phyloP scores from a whole-genome alignment of 2,113 vertebrate genomes.

The Oreocharis arfaki region DNA sequence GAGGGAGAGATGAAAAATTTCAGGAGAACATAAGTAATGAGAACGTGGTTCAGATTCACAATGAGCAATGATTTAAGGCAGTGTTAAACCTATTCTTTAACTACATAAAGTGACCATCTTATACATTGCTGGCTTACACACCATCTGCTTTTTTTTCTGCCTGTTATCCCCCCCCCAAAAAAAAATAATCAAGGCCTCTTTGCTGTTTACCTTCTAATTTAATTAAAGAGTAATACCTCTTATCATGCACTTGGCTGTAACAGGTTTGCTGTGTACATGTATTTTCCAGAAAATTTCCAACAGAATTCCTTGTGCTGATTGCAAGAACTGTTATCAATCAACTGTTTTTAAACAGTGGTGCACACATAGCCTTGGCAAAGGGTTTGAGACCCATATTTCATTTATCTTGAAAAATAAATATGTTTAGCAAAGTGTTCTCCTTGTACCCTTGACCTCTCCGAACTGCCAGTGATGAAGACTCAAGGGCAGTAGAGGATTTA shows the following conservation, averaged over 20 bases:
- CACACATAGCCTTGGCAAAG: not conserved
- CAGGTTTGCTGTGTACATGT: not conserved
- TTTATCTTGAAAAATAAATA: not conserved
- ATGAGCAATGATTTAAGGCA: not conserved
- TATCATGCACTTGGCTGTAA: not conserved
- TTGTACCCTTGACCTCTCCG: not conserved
- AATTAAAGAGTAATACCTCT: not conserved
- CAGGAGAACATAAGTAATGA: not conserved
- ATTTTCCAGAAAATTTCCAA: slow-evolving; percentile 8
- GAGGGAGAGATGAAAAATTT: not conserved
- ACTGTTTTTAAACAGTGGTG: not conserved
- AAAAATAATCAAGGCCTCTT: not conserved
- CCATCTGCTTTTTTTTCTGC: not conserved
- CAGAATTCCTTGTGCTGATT: not conserved
- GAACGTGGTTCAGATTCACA: not conserved
- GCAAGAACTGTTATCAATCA: not conserved
- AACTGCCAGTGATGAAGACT: not conserved
- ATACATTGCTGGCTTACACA: not conserved
- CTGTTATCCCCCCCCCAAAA: not conserved
- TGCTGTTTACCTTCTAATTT: not conserved
- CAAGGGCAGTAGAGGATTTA: not conserved
- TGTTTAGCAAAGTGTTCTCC: not conserved
- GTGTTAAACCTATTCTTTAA: not conserved
- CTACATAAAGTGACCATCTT: not conserved
- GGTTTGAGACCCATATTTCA: not conserved